Evolutionary conservation across 2,797 vertebrate genomes (phyloP), one percentile per base, ranked within the genome.

Genomic region (Philypnodon macrostomus): DNA sequence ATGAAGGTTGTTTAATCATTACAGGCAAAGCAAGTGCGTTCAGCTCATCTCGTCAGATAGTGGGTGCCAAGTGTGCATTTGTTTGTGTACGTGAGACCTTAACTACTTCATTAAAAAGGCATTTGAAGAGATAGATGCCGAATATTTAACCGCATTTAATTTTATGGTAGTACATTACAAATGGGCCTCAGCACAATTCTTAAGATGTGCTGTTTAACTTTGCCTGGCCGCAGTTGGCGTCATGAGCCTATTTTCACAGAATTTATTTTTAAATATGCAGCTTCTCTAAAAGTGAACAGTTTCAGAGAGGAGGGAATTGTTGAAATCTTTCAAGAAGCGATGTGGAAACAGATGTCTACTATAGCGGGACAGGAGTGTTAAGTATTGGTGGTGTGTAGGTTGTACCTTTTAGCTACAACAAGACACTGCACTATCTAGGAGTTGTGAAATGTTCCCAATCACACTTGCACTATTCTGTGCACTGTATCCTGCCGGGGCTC

Each of bases 51-150:
- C 40, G 54, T 56, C 51, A 51, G 39, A 34, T 49, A 51, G 49
- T 40, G 53, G 38, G 54, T 84, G 84, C 83, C 83, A 86, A 85
- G 58, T 68, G 70, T 69, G 61, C 59, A 26, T 75, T 67, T 77
- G 67, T 66, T 50, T 71, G 70, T 70, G 76, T 67, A 41, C 66
- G 75, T 54, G 60, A 56, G 71, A 56, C 62, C 61, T 72, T 82
- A 80, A 78, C 77, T 77, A 73, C 81, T 85, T 84, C 79, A 86
- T 87, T 86, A 84, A 86, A 87, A 86, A 84, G 74, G 59, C 81
- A 86, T 87, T 83, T 82, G 67, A 73, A 80, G 57, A 78, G 73
- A 78, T 79, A 46, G 77, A 73, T 45, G 67, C 53, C 29, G 53
- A 66, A 71, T 76, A 67, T 73, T 64, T 36, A 33, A 53, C 64